A percentile compares a stretch with the other conserved stretches of the same genome.
Conservation (phyloP, 2,113 vertebrate genomes). For the Epinephelus fuscoguttatus region DNA sequence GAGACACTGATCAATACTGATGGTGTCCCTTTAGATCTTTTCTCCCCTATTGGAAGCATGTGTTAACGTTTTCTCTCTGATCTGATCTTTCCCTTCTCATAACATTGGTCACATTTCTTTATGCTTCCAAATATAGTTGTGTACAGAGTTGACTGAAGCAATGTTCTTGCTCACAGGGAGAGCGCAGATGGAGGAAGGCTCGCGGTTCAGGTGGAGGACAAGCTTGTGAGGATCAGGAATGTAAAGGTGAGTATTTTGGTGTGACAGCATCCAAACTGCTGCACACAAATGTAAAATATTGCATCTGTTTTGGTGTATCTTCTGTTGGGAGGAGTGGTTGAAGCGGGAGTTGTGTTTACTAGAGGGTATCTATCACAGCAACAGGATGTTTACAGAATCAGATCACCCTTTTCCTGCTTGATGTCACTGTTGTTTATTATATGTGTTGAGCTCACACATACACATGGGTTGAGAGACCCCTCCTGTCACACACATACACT, state of each 20-base stretch:
- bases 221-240: conserved; percentile 91
- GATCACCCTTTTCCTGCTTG: conserved; percentile 68
- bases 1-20: conserved; percentile 12
- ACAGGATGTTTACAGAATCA: conserved; percentile 80
- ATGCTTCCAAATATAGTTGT: background rate
- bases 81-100: background rate
- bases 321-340: background rate
- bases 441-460: conserved; percentile 28
- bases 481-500: conserved; percentile 36
- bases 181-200: conserved; percentile 88
- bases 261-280: background rate
- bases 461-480: background rate
- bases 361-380: conserved; percentile 41
- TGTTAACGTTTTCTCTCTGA: conserved; percentile 10
- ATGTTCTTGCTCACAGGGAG: conserved; percentile 85
- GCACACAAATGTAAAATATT: background rate
- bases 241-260: conserved; percentile 87
- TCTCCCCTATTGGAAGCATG: conserved; percentile 5
- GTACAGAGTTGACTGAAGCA: background rate
- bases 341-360: conserved; percentile 9
- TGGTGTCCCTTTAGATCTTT: background rate
- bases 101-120: background rate
- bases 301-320: background rate
- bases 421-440: conserved; percentile 71
- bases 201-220: conserved; percentile 93